phyloP scores from a whole-genome alignment of 2,888 invertebrate genomes.

The Endotricha flammealis region DNA sequence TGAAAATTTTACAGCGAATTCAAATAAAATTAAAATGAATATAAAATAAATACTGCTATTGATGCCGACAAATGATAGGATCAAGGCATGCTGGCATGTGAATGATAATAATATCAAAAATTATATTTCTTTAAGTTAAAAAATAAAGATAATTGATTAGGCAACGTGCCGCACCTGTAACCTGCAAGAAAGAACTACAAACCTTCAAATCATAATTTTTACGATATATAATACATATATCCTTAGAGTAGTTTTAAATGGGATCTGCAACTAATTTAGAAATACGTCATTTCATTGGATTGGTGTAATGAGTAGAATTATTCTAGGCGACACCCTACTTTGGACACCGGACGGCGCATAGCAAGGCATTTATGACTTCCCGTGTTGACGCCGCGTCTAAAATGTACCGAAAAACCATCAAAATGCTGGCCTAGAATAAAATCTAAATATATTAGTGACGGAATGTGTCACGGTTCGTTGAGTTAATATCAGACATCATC shows the following conservation, averaged over 20 bases:
- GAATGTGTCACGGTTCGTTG: slow-evolving; percentile 6
- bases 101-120: background rate
- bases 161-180: too few species aligned
- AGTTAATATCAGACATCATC: slow-evolving; percentile 1
- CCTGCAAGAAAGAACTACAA: too few species aligned
- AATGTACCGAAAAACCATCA: slow-evolving; percentile 53
- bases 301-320: slow-evolving; percentile 33
- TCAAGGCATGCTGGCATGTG: too few species aligned
- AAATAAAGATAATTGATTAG: too few species aligned
- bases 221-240: too few species aligned
- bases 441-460: slow-evolving; percentile 43
- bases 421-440: slow-evolving; percentile 49
- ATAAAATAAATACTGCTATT: too few species aligned
- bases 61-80: too few species aligned
- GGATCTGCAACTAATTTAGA: too few species aligned
- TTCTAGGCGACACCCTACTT: slow-evolving; percentile 32
- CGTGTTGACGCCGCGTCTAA: slow-evolving; percentile 48
- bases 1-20: background rate
- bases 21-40: background rate
- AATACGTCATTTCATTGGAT: too few species aligned
- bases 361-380: slow-evolving; percentile 62
- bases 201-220: too few species aligned
- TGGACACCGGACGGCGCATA: slow-evolving; percentile 32
- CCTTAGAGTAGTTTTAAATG: background rate
- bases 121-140: background rate